Percentiles rank a stretch among this genome's conserved stretches.
Conservation (phyloP, 2,797 vertebrate species). For the Apogon talboti region DNA sequence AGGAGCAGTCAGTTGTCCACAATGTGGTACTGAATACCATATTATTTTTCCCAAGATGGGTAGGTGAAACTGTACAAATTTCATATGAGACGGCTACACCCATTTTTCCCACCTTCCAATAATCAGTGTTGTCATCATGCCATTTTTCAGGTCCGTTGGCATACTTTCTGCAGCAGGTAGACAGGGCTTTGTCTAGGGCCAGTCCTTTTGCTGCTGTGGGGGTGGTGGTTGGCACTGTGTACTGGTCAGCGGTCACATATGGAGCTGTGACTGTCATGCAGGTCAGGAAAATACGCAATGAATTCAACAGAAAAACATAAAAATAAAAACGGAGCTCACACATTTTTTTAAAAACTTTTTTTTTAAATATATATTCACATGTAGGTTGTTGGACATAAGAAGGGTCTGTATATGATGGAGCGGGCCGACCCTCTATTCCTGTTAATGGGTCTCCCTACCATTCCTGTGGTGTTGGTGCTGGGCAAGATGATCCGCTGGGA, state of each 20-base stretch:
- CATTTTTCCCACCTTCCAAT: background rate
- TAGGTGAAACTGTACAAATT: slow-evolving; percentile 29
- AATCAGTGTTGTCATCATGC: background rate
- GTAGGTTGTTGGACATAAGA: slow-evolving; percentile 86
- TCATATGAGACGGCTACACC: background rate
- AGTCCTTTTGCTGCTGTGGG: slow-evolving; percentile 84
- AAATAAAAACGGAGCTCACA: background rate
- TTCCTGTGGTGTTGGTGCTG: slow-evolving; percentile 83
- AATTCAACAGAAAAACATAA: fast-evolving
- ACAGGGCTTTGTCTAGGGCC: slow-evolving; percentile 76
- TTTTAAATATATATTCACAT: background rate
- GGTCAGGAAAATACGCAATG: slow-evolving; percentile 52
- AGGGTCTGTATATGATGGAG: slow-evolving; percentile 85
- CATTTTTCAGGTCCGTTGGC: slow-evolving; percentile 79
- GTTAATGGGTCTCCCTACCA: slow-evolving; percentile 85
- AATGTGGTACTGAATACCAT: slow-evolving; percentile 83
- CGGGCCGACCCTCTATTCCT: slow-evolving; percentile 85
- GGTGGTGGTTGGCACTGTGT: slow-evolving; percentile 81
- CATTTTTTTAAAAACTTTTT: too few species aligned
- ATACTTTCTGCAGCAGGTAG: slow-evolving; percentile 83
- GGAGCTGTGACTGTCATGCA: slow-evolving; percentile 88
- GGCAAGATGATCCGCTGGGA: slow-evolving; percentile 88
- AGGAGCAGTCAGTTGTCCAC: slow-evolving; percentile 81
- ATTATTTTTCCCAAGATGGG: slow-evolving; percentile 85
- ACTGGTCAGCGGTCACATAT: slow-evolving; percentile 87